Base-by-base conservation (phyloP, 2,113 vertebrate genomes). In the Orycteropus afer region DNA sequence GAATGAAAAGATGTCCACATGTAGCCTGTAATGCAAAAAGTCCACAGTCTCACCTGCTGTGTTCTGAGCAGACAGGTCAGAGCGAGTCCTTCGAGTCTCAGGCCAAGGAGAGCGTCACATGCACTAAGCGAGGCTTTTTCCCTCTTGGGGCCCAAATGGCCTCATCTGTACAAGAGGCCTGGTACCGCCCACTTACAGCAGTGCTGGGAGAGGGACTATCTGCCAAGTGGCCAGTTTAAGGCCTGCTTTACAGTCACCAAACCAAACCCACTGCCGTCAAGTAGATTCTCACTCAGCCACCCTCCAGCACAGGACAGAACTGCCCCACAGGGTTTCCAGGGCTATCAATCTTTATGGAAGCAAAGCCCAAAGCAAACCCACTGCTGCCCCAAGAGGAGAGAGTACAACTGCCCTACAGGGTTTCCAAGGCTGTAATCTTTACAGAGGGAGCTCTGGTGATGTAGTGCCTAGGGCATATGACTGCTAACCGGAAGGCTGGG, bases 171-270 rank as follows among this genome's bases (percentile, higher is more conserved):
- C 18, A 40, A 22, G 2, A 42, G 40, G 40, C 22, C 5, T 7
- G 4, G 6, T 18, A 7, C 32, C 1, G 0, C 53, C 61, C 25
- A 12, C 4, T 25, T 17, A 12, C 1, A 18, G 34, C 1, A 0
- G 42, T 2, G 17, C 32, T 71, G 10, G 3, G 37, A 88, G 32
- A 10, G 45, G 20, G 0, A 1, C 17, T 9, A 15, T 42, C 49
- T 10, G 11, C 2, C 1, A 40, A 23, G 91, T 15, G 93, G 11
- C 61, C 29, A 0, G 2, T 23, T 13, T 15, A 11, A 34, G 20
- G 82, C 61, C 63, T 47, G 79, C 27, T 51, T 45, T 34, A 5
- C 7, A 11, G 40, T 42, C 67, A 69, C 65, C 65, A 67, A 67
- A 67, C 32, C 65, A 67, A n/a, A 14, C 34, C 65, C 65, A 67